Evolutionary conservation across 2,888 invertebrate species (phyloP), one percentile per base, ranked within the genome.

Genomic region (Meteorus cinctellus): DNA sequence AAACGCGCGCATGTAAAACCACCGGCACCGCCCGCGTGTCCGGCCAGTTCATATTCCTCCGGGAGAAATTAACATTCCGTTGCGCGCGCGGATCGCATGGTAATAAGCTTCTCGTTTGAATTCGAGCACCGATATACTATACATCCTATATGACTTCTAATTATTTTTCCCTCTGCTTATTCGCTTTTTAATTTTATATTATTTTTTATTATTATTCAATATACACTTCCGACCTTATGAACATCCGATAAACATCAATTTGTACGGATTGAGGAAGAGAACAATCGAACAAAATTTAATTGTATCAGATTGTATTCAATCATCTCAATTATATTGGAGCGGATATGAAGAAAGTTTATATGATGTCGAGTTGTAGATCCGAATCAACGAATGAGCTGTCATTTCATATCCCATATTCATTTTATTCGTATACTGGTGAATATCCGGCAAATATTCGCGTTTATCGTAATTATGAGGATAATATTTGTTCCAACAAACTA

Each of bases 31-130:
- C 70, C 75, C 59, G 66, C 59, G 70, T 62, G 62, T 71, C 70
- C 65, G 55, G 60, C n/a, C 51, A 60, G 60, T 60, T 60, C 70
- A 70, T 70, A 72, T 67, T 55, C 72, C 67, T 48, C 34, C 66
- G 66, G 67, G 75, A 76, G 67, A 76, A 76, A 76, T 76, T 76
- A 76, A 76, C 75, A 76, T 76, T 76, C 75, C 75, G 48, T 41
- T 55, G 55, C 55, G 55, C 55, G 55, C 55, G 60, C 66, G 62
- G 67, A 76, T 76, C 75, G 72, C 72, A 67, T 62, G 67, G 62
- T 76, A 76, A 76, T 76, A 76, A 76, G 75, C 72, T 72, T 62
- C 72, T 76, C 72, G 75, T 76, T 76, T 76, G 71, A 76, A 72
- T 75, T 45, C 14, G 70, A 70, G 41, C 70, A 70, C 70, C 55